These are phyloP conservation scores for Cryptotis parvus DNA, from an alignment of 2,113 vertebrate species.

Conservation along the genomic window DNA sequence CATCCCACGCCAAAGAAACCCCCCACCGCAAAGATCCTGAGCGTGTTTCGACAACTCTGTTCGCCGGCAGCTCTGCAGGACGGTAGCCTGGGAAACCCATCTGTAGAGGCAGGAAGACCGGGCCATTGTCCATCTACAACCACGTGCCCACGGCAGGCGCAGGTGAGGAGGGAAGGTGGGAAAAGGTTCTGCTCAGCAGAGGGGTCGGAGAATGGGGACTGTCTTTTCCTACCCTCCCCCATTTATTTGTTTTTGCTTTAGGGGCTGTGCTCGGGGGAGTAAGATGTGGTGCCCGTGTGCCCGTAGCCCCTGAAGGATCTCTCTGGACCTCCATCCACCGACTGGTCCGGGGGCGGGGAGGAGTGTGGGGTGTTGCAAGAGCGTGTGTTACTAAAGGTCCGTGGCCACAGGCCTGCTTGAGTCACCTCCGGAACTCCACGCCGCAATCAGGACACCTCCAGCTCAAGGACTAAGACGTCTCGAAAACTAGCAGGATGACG, in stretches of 20 bases:
- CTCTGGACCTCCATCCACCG: no score
- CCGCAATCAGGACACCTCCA: background rate
- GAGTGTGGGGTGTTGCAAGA: background rate
- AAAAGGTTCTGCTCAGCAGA: background rate
- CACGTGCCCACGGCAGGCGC: no score
- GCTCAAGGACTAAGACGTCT: background rate
- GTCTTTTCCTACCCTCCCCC: background rate
- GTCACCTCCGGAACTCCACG: background rate
- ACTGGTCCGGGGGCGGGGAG: no score
- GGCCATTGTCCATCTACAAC: no score
- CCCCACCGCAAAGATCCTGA: no score
- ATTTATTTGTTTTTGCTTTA: background rate
- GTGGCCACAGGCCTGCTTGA: background rate
- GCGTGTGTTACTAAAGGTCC: background rate
- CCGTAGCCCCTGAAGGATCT: no score
- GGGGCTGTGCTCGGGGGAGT: background rate
- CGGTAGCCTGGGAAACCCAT: no score
- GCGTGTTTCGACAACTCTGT: no score
- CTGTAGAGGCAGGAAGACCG: no score
- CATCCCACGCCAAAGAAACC: no score
- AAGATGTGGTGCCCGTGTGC: no score
- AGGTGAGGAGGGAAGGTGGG: background rate
- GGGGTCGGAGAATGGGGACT: background rate
- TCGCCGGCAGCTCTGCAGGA: no score
- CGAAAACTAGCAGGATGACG: background rate